Evolutionary conservation across 2,888 invertebrate species (phyloP).

Genomic region (Pemphredon lugubris): DNA sequence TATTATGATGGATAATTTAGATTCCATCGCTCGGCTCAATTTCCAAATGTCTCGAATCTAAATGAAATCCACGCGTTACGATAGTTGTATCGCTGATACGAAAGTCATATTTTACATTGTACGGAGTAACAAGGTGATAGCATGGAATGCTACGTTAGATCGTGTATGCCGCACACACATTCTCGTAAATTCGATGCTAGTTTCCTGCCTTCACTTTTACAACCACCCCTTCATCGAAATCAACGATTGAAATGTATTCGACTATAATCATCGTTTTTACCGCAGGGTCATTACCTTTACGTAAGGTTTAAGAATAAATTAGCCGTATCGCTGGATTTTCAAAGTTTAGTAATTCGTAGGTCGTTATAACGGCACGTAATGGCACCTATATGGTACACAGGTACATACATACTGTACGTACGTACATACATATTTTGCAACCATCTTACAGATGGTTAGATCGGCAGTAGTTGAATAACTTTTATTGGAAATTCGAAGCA

Average conservation of each 20-base stretch:
- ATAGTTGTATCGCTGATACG: no score
- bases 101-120: conserved; percentile 24
- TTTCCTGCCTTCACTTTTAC: conserved; percentile 4
- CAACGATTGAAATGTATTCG: conserved; percentile 2
- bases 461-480: no score
- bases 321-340: neutral
- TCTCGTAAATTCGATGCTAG: conserved; percentile 16
- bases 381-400: no score
- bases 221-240: conserved; percentile 1
- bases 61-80: no score
- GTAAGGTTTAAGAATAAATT: conserved; percentile 12
- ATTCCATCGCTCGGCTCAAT: no score
- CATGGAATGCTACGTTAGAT: conserved; percentile 13
- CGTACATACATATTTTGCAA: no score
- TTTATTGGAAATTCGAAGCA: no score
- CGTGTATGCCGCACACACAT: conserved; percentile 10
- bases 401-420: no score
- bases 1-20: no score
- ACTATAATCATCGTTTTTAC: neutral
- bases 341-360: neutral
- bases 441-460: no score
- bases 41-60: no score
- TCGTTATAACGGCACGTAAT: no score
- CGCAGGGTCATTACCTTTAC: conserved; percentile 18
- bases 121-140: conserved; percentile 39